phyloP scores from a whole-genome alignment of 2,888 invertebrate genomes.

The Cremastobaeus sp. region DNA sequence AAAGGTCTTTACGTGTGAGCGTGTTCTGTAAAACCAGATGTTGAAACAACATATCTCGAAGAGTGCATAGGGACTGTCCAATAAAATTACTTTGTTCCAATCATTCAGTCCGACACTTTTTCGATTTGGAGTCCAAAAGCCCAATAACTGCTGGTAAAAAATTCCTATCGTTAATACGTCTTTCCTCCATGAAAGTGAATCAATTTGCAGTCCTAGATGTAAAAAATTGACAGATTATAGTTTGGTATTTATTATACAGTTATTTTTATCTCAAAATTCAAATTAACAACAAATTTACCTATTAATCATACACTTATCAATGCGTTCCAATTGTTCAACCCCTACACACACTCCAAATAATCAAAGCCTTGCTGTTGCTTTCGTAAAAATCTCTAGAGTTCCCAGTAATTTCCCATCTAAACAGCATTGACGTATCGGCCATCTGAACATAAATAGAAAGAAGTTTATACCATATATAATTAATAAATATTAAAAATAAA shows the following conservation, averaged over 20 bases:
- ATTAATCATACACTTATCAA: slow-evolving; percentile 94
- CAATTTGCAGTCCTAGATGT: slow-evolving; percentile 94
- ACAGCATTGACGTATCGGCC: slow-evolving; percentile 95
- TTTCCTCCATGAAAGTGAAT: slow-evolving; percentile 90
- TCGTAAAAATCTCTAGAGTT: slow-evolving; percentile 87
- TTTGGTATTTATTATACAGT: too few species aligned
- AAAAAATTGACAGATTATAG: too few species aligned
- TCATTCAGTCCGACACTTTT: slow-evolving; percentile 90
- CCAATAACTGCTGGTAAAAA: slow-evolving; percentile 86
- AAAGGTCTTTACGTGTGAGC: slow-evolving; percentile 82
- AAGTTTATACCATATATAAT: too few species aligned
- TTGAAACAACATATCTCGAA: slow-evolving; percentile 88
- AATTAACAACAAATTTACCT: too few species aligned
- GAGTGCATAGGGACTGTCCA: slow-evolving; percentile 93
- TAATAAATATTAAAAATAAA: background rate
- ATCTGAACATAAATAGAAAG: slow-evolving; percentile 78
- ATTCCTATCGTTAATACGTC: slow-evolving; percentile 90
- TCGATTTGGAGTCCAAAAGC: slow-evolving; percentile 96
- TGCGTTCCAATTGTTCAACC: slow-evolving; percentile 93
- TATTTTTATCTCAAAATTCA: too few species aligned
- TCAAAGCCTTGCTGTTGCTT: slow-evolving; percentile 88
- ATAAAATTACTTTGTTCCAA: slow-evolving; percentile 95
- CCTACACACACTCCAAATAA: slow-evolving; percentile 91
- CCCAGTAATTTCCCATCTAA: slow-evolving; percentile 86
- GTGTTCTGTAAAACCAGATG: slow-evolving; percentile 85